Evolutionary conservation across 23 tunicate genomes (phyloP), one percentile per base, ranked within the genome.

Genomic region (Aplidium turbinatum): DNA sequence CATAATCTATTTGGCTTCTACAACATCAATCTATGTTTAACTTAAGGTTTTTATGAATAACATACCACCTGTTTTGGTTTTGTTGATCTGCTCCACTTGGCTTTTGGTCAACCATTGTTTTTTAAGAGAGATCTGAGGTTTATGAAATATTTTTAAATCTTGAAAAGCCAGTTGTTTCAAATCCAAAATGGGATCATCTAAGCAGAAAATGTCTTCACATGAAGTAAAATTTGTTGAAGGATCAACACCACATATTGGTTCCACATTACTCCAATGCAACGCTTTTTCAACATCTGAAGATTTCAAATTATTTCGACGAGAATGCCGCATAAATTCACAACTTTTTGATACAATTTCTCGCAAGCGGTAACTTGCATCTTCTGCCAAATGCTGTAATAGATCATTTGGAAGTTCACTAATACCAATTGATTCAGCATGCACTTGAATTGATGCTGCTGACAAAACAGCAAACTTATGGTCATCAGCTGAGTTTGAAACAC

Each of bases 291-390:
- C 69, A 40, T 74, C 89, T 22, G 50, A 2, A 3, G 81, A 55
- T 24, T 31, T 64, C 24, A 89, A 36, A 6, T 48, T 31, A 26
- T 13, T 82, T 20, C 96, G 39, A 35, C 76, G 50, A 4, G 63
- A 35, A 31, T 57, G 58, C 1, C 81, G 55, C 89, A 89, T 82
- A 38, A 87, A 87, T 34, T 74, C 75, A 31, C 77, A 57, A 26
- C 83, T 45, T 53, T 76, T 81, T 13, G 86, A 72, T 9, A 81
- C 45, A 31, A 87, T 40, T 75, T 87, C 95, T 21, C 95, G 77
- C 54, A 87, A 56, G 4, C 95, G 72, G 61, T 81, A 87, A 33
- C 86, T 80, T 6, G 57, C 87, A 87, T 87, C 95, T 48, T 87
- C 95, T 3, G 83, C 83, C 0, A 87, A 68, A n/a, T 39, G 58